Conservation (phyloP, 2,797 vertebrate species). For the Acanthurus leucopareius region DNA sequence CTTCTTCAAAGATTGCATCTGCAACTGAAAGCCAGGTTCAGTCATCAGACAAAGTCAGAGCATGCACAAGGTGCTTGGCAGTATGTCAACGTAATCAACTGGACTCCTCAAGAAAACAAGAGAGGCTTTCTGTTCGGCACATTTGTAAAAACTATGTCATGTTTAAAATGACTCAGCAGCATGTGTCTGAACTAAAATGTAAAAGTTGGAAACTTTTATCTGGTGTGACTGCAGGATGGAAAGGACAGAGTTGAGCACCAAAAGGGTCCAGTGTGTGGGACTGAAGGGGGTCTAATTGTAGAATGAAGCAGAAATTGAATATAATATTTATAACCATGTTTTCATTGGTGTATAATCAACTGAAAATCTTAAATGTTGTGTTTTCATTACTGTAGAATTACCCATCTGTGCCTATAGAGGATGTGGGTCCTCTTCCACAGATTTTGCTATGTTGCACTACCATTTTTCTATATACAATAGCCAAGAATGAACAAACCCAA, state of each 20-base stretch:
- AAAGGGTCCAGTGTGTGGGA: too few species aligned
- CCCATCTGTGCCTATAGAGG: too few species aligned
- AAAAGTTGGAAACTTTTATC: background rate
- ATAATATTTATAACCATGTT: too few species aligned
- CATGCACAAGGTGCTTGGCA: conserved; percentile 41
- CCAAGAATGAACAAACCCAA: too few species aligned
- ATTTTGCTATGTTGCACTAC: too few species aligned
- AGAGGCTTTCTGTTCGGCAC: conserved; percentile 9
- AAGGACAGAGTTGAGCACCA: background rate
- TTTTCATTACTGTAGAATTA: too few species aligned
- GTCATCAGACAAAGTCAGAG: conserved; percentile 21
- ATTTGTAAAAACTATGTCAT: conserved; percentile 9
- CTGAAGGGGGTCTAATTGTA: too few species aligned
- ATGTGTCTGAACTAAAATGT: background rate
- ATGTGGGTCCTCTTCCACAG: too few species aligned
- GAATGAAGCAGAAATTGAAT: too few species aligned
- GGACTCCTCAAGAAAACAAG: conserved; percentile 34
- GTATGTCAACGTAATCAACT: conserved; percentile 50
- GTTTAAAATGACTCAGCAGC: conserved; percentile 7
- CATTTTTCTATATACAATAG: too few species aligned
- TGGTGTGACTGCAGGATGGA: background rate
- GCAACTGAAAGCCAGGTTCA: conserved; percentile 29
- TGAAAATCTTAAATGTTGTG: too few species aligned
- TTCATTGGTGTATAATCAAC: too few species aligned
- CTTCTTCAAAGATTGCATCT: conserved; percentile 23